Conservation (phyloP, 2,113 vertebrate species). For the Alethe diademata region DNA sequence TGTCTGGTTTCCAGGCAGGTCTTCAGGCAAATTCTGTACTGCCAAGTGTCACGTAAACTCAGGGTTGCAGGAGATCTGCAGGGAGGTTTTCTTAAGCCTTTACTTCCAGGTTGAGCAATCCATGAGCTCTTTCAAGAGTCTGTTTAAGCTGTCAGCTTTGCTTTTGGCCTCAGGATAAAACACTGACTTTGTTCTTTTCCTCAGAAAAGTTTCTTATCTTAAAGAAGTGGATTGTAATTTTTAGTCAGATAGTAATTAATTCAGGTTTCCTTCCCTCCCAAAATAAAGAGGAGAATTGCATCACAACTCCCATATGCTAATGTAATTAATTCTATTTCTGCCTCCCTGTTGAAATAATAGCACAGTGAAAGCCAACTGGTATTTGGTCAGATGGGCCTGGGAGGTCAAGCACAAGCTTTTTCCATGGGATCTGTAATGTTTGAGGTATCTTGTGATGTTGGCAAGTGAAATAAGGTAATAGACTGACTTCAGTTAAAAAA, state of each 20-base stretch:
- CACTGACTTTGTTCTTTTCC: neutral
- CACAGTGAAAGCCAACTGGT: neutral
- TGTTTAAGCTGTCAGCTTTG: constrained; percentile 55
- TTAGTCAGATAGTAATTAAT: constrained; percentile 44
- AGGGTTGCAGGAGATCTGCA: neutral
- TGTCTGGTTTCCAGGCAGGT: constrained; percentile 19
- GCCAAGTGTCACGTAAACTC: neutral
- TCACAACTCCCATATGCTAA: constrained; percentile 25
- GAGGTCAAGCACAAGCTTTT: constrained; percentile 21
- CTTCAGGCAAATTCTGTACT: constrained; percentile 28
- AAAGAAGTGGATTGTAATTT: constrained; percentile 25
- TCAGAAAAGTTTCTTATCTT: constrained; percentile 9
- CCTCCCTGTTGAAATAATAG: constrained; percentile 29
- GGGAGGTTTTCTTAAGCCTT: constrained; percentile 37
- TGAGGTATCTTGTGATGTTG: neutral
- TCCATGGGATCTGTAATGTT: neutral
- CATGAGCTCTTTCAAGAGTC: constrained; percentile 18
- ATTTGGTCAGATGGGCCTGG: constrained; percentile 2
- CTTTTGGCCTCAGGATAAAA: constrained; percentile 33
- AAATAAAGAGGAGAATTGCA: neutral
- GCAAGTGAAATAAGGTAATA: neutral
- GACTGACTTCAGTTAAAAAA: neutral
- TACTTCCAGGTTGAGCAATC: constrained; percentile 51
- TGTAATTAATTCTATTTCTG: constrained; percentile 58
- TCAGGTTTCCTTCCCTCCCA: constrained; percentile 49